These are phyloP conservation scores for Mesocricetus auratus DNA, from an alignment of 2,113 vertebrate genomes.

Conservation along the genomic window DNA sequence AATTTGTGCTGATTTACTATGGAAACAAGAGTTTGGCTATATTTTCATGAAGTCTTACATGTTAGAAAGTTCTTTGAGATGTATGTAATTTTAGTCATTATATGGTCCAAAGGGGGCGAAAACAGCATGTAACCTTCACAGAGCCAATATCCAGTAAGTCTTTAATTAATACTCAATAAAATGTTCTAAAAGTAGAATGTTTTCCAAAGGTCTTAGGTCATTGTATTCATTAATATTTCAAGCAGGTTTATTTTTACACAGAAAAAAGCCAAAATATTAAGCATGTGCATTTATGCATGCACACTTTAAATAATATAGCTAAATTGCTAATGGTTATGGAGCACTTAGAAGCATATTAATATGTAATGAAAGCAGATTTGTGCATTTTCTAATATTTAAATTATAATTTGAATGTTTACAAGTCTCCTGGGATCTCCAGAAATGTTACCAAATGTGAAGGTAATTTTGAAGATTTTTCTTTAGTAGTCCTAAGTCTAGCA, in stretches of 20 bases:
- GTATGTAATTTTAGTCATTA: constrained; percentile 26
- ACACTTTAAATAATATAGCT: constrained; percentile 81
- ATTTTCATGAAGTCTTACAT: neutral
- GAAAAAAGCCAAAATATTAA: constrained; percentile 66
- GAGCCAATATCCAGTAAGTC: constrained; percentile 35
- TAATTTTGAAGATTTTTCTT: constrained; percentile 18
- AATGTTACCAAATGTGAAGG: constrained; percentile 54
- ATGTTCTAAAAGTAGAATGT: constrained; percentile 58
- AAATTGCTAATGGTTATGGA: constrained; percentile 78
- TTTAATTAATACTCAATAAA: constrained; percentile 73
- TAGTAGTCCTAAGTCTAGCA: constrained; percentile 1
- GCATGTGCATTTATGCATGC: constrained; percentile 76
- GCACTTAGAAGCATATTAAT: constrained; percentile 80
- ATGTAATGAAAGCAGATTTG: constrained; percentile 77
- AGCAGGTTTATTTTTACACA: constrained; percentile 41
- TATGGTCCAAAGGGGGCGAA: neutral
- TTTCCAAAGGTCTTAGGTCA: constrained; percentile 42
- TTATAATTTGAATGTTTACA: constrained; percentile 67
- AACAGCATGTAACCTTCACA: constrained; percentile 24
- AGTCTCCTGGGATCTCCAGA: neutral
- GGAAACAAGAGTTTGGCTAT: neutral
- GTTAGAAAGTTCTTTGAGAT: neutral
- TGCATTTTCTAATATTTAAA: constrained; percentile 77
- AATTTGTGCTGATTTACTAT: neutral
- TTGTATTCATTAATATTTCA: constrained; percentile 71